Base-by-base conservation (phyloP, 2,797 vertebrate species). In the Spinibarbus caldwelli region DNA sequence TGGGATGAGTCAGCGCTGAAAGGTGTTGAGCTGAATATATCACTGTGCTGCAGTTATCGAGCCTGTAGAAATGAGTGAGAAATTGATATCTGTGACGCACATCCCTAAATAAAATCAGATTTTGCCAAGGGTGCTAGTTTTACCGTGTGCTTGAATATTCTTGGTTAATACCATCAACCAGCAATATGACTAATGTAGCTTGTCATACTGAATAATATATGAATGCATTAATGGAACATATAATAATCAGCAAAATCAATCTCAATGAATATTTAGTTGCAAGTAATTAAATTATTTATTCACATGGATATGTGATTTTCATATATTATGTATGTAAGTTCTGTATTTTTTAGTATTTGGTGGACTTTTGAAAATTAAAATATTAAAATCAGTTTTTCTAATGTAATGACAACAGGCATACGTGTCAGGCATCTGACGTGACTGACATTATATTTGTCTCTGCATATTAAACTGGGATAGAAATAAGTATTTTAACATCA, bases 161-260 rank as follows among this genome's bases (percentile, higher is more conserved):
- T 43, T 14, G 14, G 1, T 1, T 59, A 41, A 43, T 41, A 17
- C 14, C 41, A 79, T 15, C 15, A 31, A 64, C 23, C n/a, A 19
- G 36, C 23, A 36, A 54, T 19, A 41, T 6, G 21, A 70, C 34
- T 21, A 29, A 81, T 79, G n/a, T 34, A 47, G 19, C n/a, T 34
- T 79, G 38, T 66, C 29, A 23, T 57, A 49, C 76, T 83, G n/a
- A 82, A 67, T 81, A 85, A 70, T 41, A 14, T 31, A 71, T 78
- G n/a, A 80, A 75, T 19, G 17, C 66, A 45, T 71, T 83, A 86
- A 87, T 59, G 31, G 29, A 62, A 79, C 14, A 12, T 31, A 59
- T 68, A 78, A 49, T 86, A 84, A 87, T 85, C 17, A 23, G 54
- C 5, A 57, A 72, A 62, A 82, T 89, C 52, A 85, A 62, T 89